Conservation (phyloP, 2,113 vertebrate genomes). For the Geothlypis trichas region DNA sequence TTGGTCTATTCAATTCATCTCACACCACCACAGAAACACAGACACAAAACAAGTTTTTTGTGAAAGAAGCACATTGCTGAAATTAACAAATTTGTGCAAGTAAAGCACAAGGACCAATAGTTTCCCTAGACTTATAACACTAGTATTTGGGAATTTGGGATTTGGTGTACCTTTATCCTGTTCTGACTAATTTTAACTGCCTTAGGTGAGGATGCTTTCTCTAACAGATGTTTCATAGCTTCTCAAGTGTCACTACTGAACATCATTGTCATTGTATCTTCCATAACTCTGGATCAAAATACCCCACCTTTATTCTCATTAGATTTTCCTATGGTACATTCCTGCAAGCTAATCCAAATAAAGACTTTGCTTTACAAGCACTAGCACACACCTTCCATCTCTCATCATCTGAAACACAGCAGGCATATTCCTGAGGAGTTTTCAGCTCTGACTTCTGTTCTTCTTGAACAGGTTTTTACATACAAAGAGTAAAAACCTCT, state of each 20-base stretch:
- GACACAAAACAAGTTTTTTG: neutral
- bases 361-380: neutral
- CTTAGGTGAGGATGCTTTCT: neutral
- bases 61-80: neutral
- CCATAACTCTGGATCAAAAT: neutral
- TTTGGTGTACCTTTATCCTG: neutral
- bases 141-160: neutral
- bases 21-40: neutral
- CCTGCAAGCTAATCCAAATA: neutral
- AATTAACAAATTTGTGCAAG: neutral
- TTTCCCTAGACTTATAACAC: neutral
- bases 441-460: neutral
- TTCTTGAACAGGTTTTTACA: neutral
- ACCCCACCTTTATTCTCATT: neutral
- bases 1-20: neutral
- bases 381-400: neutral
- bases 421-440: neutral
- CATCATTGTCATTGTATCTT: neutral
- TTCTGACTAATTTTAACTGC: neutral
- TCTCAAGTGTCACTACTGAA: accelerated
- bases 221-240: neutral
- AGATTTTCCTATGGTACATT: neutral
- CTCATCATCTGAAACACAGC: neutral
- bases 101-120: neutral
- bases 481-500: neutral